These are phyloP conservation scores for Perizoma affinitatum DNA, from an alignment of 2,888 invertebrate genomes.

Conservation along the genomic window DNA sequence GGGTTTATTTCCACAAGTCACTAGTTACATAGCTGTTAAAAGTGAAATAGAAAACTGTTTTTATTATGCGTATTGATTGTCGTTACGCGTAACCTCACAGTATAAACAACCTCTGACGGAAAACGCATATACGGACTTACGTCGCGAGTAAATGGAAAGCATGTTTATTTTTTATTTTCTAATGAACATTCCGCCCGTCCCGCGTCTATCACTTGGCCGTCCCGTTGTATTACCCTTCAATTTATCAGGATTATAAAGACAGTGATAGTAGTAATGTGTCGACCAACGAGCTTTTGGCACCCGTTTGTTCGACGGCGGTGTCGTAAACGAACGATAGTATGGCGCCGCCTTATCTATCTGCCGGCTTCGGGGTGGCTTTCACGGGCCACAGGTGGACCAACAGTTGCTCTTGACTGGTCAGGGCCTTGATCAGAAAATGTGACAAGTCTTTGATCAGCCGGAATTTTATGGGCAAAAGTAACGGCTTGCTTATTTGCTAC, in stretches of 20 bases:
- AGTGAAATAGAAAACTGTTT: too few relatives aligned
- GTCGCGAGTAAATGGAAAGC: neutral
- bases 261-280: constrained; percentile 75
- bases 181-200: neutral
- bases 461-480: constrained; percentile 9
- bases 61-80: too few relatives aligned
- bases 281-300: constrained; percentile 80
- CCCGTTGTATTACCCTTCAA: constrained; percentile 5
- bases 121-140: too few relatives aligned
- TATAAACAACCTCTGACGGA: too few relatives aligned
- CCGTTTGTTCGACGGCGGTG: constrained; percentile 59
- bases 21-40: too few relatives aligned
- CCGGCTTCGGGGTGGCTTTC: constrained; percentile 34
- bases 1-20: too few relatives aligned
- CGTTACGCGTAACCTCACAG: too few relatives aligned
- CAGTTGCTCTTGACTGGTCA: constrained; percentile 7
- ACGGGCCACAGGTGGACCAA: constrained; percentile 9
- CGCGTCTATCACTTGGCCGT: constrained; percentile 4
- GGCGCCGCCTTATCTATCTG: constrained; percentile 66
- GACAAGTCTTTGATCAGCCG: constrained; percentile 20
- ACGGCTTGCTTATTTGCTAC: neutral
- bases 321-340: constrained; percentile 59
- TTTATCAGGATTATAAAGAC: constrained; percentile 74
- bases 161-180: neutral
- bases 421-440: constrained; percentile 10